Percentiles rank a stretch among this genome's conserved stretches.
These are phyloP conservation scores for Gadopsis bispinosus DNA, from an alignment of 2,797 vertebrate genomes.

Conservation along the genomic window DNA sequence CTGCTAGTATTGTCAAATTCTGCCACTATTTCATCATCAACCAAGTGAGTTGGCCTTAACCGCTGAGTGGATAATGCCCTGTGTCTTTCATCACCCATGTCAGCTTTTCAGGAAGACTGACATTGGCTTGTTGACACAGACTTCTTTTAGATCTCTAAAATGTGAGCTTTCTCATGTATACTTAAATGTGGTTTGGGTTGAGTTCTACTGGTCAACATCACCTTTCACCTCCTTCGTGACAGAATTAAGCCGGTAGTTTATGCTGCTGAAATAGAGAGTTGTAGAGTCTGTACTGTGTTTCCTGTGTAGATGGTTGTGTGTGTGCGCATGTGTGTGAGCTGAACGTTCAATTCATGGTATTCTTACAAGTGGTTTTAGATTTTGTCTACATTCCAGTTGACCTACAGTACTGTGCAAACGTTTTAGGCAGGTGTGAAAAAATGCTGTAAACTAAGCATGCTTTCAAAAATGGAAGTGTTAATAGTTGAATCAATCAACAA, in stretches of 20 bases:
- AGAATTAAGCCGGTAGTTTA: conserved; percentile 34
- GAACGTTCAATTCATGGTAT: conserved; percentile 6
- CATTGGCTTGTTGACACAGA: conserved; percentile 33
- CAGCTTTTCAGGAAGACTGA: conserved; percentile 22
- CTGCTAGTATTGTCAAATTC: conserved; percentile 54
- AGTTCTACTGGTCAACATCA: conserved; percentile 35
- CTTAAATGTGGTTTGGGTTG: conserved; percentile 31
- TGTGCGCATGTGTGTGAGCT: conserved; percentile 7
- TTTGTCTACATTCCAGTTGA: neutral
- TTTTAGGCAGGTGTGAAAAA: too few relatives aligned
- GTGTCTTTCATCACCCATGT: conserved; percentile 27
- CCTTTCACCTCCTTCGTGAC: conserved; percentile 26
- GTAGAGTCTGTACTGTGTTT: conserved; percentile 25
- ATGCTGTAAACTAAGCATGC: too few relatives aligned
- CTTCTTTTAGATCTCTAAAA: conserved; percentile 22
- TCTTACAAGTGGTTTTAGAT: conserved; percentile 1
- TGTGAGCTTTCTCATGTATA: conserved; percentile 19
- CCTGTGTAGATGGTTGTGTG: conserved; percentile 26
- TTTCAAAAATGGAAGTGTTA: too few relatives aligned
- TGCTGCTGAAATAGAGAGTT: conserved; percentile 25
- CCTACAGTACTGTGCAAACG: neutral
- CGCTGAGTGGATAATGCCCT: conserved; percentile 20
- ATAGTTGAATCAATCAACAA: too few relatives aligned
- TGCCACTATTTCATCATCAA: conserved; percentile 43
- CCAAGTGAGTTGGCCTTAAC: neutral